A percentile compares a stretch with the other conserved stretches of the same genome.
Evolutionary conservation across 2,797 vertebrate species (phyloP).

Genomic region (Rhinichthys osculus): DNA sequence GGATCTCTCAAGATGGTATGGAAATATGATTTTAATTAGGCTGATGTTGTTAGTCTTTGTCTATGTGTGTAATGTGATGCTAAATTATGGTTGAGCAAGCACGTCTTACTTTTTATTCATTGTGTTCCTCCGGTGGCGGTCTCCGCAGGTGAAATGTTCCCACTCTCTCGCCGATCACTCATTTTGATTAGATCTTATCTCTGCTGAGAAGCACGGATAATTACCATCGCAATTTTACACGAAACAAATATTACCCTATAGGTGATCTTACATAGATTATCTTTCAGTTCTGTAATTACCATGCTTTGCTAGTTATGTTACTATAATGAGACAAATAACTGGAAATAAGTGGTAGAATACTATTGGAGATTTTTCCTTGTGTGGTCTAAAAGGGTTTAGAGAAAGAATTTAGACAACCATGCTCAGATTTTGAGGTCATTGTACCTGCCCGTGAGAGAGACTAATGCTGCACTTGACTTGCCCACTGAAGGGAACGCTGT

Average conservation of each 20-base stretch:
- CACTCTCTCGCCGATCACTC: conserved; percentile 30
- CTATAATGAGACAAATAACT: conserved; percentile 22
- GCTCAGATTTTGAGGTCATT: conserved; percentile 10
- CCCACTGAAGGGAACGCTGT: conserved; percentile 18
- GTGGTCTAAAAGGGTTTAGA: conserved; percentile 11
- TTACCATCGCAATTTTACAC: conserved; percentile 45
- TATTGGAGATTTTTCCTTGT: background rate
- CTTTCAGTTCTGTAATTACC: conserved; percentile 39
- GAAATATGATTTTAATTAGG: conserved; percentile 26
- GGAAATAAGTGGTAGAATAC: conserved; percentile 20
- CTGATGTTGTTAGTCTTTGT: conserved; percentile 19
- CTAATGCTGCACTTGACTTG: conserved; percentile 14
- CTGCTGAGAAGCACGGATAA: conserved; percentile 51
- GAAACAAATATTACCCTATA: conserved; percentile 53
- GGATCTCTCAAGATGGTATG: background rate
- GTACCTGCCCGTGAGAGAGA: conserved; percentile 9
- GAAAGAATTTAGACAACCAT: background rate
- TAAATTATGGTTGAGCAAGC: conserved; percentile 37
- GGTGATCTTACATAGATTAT: conserved; percentile 44
- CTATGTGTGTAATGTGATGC: conserved; percentile 26
- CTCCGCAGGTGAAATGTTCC: conserved; percentile 33
- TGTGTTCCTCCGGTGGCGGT: conserved; percentile 38
- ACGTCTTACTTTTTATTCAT: conserved; percentile 26
- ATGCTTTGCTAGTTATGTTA: conserved; percentile 36
- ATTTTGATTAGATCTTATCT: conserved; percentile 53